Base-by-base conservation (phyloP, 2,113 vertebrate genomes). In the Cricetomys ansorgei region DNA sequence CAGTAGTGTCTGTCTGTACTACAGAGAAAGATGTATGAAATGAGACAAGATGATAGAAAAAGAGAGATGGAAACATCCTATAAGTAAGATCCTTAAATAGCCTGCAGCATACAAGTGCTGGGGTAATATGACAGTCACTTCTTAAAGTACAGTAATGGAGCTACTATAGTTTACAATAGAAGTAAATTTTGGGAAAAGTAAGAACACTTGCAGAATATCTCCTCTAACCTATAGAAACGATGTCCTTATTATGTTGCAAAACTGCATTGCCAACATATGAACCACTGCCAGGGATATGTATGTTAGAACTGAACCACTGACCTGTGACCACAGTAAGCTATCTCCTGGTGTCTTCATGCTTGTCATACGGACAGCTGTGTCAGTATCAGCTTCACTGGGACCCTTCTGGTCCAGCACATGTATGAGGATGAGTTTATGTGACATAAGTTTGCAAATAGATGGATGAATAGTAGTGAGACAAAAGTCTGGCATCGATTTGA, bases 251-350 rank as follows among this genome's bases (percentile, higher is more conserved):
- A 6, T 9, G 59, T 12, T 0, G 0, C 3, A 55, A 11, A 25
- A 45, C 0, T 19, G 0, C 8, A 23, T 2, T 12, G 15, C 8
- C 0, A 3, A 7, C 37, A 16, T 3, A 40, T 23, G 25, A 7
- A 25, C 1, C 5, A 15, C 34, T 21, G 11, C 3, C 1, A 13
- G 3, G 25, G 5, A 5, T 21, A 7, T 40, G 17, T 7, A 48
- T 31, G 25, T 16, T 53, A 79, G 9, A 11, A 23, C 2, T 31
- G 37, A 17, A 62, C 16, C 0, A 0, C 0, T 34, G 57, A 12
- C 4, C 0, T 0, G 13, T 23, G 8, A 10, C 2, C 34, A 40
- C 1, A 3, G 34, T 37, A 45, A 87, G 7, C 34, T 34, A 12
- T 27, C 45, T 34, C 1, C 0, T 7, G 29, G 45, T 43, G 19